Conservation (phyloP, 1,140 invertebrate species). For the Drosophila lacertosa region DNA sequence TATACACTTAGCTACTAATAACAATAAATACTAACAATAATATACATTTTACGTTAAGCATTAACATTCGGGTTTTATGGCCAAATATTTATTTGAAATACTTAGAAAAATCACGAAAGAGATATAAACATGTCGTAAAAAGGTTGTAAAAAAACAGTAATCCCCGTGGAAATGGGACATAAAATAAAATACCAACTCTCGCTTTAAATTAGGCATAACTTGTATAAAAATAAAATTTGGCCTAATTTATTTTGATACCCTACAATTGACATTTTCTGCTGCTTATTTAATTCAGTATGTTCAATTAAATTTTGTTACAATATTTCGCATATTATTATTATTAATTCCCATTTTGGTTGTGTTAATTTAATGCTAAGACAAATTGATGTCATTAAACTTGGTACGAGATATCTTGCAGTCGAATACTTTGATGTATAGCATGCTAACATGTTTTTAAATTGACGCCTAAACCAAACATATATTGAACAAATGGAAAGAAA, state of each 20-base stretch:
- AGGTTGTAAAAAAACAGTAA: background rate
- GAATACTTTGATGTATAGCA: background rate
- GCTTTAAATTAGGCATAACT: no score
- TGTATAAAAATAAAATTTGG: no score
- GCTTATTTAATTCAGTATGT: no score
- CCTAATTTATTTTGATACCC: no score
- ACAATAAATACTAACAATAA: background rate
- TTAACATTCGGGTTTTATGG: background rate
- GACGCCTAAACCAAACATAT: background rate
- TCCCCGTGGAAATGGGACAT: background rate
- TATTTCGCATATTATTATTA: no score
- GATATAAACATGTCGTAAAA: background rate
- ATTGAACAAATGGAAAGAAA: conserved; percentile 28
- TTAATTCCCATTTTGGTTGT: no score
- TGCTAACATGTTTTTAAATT: background rate
- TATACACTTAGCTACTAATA: background rate
- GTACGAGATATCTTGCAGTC: background rate
- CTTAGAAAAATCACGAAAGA: background rate
- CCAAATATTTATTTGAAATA: background rate
- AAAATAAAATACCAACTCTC: background rate
- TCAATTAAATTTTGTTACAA: no score
- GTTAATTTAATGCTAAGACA: no score
- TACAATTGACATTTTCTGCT: no score
- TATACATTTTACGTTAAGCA: no score
- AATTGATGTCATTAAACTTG: no score